Conservation (phyloP, 2,797 vertebrate species). For the Oryzias sinensis region DNA sequence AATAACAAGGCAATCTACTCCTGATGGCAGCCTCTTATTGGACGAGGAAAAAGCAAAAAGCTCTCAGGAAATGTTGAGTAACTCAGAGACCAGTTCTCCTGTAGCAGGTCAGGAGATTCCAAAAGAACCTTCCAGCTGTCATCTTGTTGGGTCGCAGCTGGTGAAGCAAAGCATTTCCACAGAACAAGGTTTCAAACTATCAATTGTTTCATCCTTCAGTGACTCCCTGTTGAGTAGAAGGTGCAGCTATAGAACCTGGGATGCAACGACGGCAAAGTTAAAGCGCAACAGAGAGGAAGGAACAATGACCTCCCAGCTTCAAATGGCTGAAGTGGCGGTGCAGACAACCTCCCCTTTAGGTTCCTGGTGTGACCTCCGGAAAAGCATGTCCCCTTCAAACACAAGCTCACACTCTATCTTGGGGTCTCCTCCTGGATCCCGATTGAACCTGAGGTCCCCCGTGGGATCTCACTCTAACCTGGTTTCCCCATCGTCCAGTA, state of each 20-base stretch:
- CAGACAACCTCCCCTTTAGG: slow-evolving; percentile 80
- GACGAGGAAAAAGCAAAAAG: slow-evolving; percentile 9
- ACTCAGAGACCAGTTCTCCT: slow-evolving; percentile 1
- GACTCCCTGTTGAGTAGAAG: slow-evolving; percentile 81
- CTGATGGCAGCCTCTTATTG: not conserved
- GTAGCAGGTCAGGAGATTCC: slow-evolving; percentile 36
- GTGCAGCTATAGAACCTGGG: slow-evolving; percentile 31
- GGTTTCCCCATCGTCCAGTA: slow-evolving; percentile 67
- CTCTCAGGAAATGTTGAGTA: not conserved
- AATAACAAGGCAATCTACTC: slow-evolving; percentile 4
- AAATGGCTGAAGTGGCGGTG: slow-evolving; percentile 82
- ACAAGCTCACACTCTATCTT: slow-evolving; percentile 59
- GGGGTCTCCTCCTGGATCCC: slow-evolving; percentile 71
- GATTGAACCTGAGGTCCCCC: slow-evolving; percentile 55
- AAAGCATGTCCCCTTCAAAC: too few species aligned
- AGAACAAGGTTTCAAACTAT: slow-evolving; percentile 44
- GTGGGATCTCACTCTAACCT: slow-evolving; percentile 68
- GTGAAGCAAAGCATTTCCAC: not conserved
- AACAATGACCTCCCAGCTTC: slow-evolving; percentile 81
- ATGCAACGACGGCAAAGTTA: not conserved
- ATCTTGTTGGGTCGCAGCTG: slow-evolving; percentile 29
- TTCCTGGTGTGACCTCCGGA: slow-evolving; percentile 54
- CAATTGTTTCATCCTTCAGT: slow-evolving; percentile 85
- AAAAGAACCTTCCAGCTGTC: slow-evolving; percentile 28
- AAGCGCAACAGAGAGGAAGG: slow-evolving; percentile 76